Percentiles rank a stretch among this genome's conserved stretches.
These are phyloP conservation scores for Furnarius figulus DNA, from an alignment of 2,113 vertebrate species.

Conservation along the genomic window DNA sequence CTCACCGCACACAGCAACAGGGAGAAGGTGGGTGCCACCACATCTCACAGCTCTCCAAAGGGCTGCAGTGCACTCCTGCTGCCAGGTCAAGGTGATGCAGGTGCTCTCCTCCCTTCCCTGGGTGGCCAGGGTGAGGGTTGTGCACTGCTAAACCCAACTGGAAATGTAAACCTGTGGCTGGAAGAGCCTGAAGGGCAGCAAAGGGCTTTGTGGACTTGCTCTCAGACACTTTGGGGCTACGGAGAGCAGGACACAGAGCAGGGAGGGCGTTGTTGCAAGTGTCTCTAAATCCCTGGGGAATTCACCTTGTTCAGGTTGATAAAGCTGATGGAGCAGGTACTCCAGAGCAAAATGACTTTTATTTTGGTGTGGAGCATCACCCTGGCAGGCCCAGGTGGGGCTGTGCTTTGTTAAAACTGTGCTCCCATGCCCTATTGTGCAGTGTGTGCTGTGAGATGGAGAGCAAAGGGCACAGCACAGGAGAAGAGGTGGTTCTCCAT, in stretches of 20 bases:
- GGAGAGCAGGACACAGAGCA: background rate
- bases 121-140: background rate
- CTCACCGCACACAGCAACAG: conserved; percentile 77
- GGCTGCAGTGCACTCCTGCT: accelerated
- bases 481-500: background rate
- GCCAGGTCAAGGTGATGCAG: background rate
- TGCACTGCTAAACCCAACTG: background rate
- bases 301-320: background rate
- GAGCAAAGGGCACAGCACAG: background rate
- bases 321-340: background rate
- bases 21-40: conserved; percentile 33
- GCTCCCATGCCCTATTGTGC: background rate
- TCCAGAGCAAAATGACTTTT: background rate
- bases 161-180: background rate
- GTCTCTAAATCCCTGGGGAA: background rate
- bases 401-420: background rate
- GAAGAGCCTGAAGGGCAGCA: background rate
- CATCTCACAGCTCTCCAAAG: background rate
- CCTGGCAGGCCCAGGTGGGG: background rate
- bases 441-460: background rate
- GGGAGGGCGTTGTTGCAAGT: background rate
- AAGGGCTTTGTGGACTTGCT: background rate
- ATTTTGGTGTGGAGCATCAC: background rate
- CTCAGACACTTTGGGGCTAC: background rate
- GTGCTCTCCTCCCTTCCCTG: background rate